Evolutionary conservation across 2,888 invertebrate species (phyloP).

Genomic region (Neoaliturus tenellus): DNA sequence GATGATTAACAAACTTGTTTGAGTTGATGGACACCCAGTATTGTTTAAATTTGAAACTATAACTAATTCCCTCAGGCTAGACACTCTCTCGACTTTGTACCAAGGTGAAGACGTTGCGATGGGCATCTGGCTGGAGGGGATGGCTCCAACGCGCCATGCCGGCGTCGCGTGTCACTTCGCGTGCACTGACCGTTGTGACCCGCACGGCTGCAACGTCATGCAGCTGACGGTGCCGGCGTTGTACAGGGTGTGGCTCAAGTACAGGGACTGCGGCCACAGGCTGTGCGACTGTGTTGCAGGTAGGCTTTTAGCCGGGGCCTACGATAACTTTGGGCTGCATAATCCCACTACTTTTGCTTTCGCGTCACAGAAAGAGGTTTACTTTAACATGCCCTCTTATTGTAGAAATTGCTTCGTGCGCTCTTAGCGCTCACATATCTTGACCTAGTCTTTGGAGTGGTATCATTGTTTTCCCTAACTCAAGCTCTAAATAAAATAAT

Average conservation of each 20-base stretch:
- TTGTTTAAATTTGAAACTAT: background rate
- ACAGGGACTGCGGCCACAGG: constrained; percentile 31
- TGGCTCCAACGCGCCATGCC: constrained; percentile 56
- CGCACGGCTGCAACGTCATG: constrained; percentile 56
- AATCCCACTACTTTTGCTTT: no score
- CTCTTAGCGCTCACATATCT: no score
- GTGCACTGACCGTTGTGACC: constrained; percentile 56
- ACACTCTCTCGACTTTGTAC: constrained; percentile 43
- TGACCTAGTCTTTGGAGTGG: no score
- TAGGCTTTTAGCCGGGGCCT: no score
- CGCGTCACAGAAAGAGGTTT: no score
- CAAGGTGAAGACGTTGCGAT: constrained; percentile 67
- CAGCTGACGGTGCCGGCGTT: constrained; percentile 56
- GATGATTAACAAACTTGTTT: background rate
- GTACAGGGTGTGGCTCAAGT: constrained; percentile 55
- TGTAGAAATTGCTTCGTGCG: no score
- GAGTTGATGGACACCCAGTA: background rate
- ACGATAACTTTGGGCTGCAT: no score
- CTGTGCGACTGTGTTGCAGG: constrained; percentile 35
- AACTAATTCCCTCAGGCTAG: background rate
- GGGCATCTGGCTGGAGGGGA: constrained; percentile 65
- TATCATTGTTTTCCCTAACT: no score
- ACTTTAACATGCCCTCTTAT: no score
- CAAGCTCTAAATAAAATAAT: no score
- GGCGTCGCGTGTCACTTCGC: constrained; percentile 61